Base-by-base conservation (phyloP, 2,888 invertebrate genomes). In the Timema cristinae region DNA sequence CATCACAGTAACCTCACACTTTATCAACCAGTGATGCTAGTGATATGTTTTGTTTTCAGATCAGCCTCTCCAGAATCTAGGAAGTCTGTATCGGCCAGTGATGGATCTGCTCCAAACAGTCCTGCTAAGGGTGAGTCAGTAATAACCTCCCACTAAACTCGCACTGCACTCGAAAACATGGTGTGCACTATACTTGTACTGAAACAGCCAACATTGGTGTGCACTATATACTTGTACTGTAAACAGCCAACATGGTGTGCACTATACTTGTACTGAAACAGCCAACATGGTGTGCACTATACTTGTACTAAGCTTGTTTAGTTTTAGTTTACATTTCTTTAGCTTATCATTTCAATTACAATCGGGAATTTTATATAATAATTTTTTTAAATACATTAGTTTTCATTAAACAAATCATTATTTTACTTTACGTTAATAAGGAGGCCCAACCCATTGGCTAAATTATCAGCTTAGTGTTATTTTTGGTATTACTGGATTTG, bases 41-140 rank as follows among this genome's bases (percentile, higher is more conserved):
- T 32, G 32, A 32, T 32, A 4, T 32, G 32, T 32, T 32, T 32
- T 32, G 32, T 32, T 32, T 32, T 49, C 73, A 81, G 82, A 68
- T 82, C 82, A 16, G 81, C 85, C 50, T 87, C 87, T 1, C 87
- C 87, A 0, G 86, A 85, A 15, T 87, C 87, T 5, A 83, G 87
- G 69, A 88, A 88, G 77, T 88, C 87, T 13, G 86, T 87, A 6
- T 88, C 87, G 0, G 87, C 87, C 9, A 87, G 87, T 76, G 87
- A 87, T 16, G 80, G 79, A 6, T 69, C 71, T 15, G 56, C 67
- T 11, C 73, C 61, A 49, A 50, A 61, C 16, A 74, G 74, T 66
- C 72, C 74, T 54, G 72, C 48, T 50, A 67, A 67, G 16, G 59
- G 59, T 15, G 32, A 32, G 32, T 32, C 32, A 32, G n/a, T 32